phyloP scores from a whole-genome alignment of 2,113 vertebrate species.

The Vulpes vulpes region DNA sequence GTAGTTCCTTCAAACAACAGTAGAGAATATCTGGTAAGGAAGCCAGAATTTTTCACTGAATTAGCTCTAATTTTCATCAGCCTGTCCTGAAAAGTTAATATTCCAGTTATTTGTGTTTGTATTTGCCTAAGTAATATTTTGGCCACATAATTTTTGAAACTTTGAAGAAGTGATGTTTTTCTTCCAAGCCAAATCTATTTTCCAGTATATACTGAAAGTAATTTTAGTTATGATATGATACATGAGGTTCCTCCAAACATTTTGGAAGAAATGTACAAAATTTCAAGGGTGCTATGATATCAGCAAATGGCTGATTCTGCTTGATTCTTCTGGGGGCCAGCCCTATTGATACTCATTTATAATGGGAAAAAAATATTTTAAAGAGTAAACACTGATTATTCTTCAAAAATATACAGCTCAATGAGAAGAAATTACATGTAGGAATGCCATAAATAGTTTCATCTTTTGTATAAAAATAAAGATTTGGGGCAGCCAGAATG shows the following conservation, averaged over 20 bases:
- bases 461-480: slow-evolving; percentile 77
- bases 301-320: not conserved
- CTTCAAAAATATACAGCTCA: slow-evolving; percentile 64
- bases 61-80: slow-evolving; percentile 13
- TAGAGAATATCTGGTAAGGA: not conserved
- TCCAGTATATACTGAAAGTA: not conserved
- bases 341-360: slow-evolving; percentile 12
- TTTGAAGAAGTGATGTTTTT: slow-evolving; percentile 40
- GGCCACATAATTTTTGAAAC: slow-evolving; percentile 19
- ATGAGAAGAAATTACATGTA: slow-evolving; percentile 58
- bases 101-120: not conserved
- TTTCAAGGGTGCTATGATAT: slow-evolving; percentile 29
- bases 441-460: slow-evolving; percentile 71
- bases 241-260: not conserved
- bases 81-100: slow-evolving; percentile 1
- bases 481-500: slow-evolving; percentile 79
- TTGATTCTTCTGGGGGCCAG: not conserved
- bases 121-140: slow-evolving; percentile 58
- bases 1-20: not conserved
- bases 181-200: not conserved
- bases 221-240: slow-evolving; percentile 19
- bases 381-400: slow-evolving; percentile 28
- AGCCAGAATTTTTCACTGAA: slow-evolving; percentile 24
- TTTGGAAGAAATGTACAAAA: slow-evolving; percentile 51
- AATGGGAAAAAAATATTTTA: not conserved